Percentiles rank a stretch among this genome's conserved stretches.
phyloP scores from a whole-genome alignment of 2,888 invertebrate species.

The Tenthredo notha region DNA sequence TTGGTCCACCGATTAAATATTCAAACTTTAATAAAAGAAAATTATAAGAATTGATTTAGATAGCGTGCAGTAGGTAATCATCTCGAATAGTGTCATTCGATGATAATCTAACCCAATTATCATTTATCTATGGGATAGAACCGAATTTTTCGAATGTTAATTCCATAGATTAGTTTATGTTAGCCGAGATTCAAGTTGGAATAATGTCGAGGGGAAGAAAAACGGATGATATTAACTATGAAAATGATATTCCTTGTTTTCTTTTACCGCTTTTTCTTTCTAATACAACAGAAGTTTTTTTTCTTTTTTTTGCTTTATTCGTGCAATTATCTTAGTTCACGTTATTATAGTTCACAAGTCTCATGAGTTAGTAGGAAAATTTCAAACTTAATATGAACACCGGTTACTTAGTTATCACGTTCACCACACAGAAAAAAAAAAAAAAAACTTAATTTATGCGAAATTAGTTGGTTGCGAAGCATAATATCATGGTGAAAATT shows the following conservation, averaged over 20 bases:
- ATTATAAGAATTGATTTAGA: neutral
- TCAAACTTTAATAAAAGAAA: neutral
- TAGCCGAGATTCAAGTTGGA: neutral
- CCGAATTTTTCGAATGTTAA: neutral
- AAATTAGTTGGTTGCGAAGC: constrained; percentile 15
- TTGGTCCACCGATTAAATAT: neutral
- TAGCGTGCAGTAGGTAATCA: neutral
- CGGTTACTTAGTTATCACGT: neutral
- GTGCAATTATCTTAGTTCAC: neutral
- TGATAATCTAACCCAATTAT: neutral
- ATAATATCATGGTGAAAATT: neutral
- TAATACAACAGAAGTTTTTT: neutral
- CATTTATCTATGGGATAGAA: neutral
- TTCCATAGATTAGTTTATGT: neutral
- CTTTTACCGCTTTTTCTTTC: neutral
- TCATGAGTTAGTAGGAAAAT: neutral
- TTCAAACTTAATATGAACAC: neutral
- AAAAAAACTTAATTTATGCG: neutral
- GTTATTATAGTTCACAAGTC: neutral
- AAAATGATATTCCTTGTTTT: neutral
- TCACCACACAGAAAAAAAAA: neutral
- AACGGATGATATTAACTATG: neutral
- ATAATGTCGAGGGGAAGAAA: neutral
- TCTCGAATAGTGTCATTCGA: neutral
- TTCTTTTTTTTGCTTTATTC: neutral